These are phyloP conservation scores for Ara ararauna DNA, from an alignment of 2,797 vertebrate genomes.

Conservation along the genomic window DNA sequence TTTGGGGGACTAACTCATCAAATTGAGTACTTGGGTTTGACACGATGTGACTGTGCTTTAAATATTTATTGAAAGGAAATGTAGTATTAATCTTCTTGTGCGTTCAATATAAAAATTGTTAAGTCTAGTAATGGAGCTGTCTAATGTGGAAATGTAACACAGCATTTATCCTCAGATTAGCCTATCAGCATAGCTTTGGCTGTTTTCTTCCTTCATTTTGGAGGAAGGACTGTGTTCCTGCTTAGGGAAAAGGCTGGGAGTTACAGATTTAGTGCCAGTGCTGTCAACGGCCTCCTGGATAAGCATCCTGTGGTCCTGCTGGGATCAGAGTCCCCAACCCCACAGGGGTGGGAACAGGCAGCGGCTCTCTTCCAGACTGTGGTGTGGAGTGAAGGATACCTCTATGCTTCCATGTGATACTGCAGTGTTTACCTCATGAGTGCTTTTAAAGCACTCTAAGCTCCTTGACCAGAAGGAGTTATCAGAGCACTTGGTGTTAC, in stretches of 20 bases:
- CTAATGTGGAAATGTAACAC: neutral
- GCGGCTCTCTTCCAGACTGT: neutral
- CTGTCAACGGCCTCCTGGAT: neutral
- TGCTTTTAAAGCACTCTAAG: neutral
- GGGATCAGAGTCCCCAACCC: neutral
- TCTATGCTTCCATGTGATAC: neutral
- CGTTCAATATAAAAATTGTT: neutral
- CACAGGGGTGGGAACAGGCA: neutral
- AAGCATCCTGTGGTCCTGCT: neutral
- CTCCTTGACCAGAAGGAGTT: neutral
- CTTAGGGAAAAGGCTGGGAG: neutral
- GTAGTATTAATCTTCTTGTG: neutral
- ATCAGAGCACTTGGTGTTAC: neutral
- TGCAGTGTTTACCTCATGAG: neutral
- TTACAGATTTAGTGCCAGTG: neutral
- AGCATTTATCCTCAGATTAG: neutral
- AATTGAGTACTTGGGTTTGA: neutral
- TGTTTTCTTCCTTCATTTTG: neutral
- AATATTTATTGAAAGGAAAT: neutral
- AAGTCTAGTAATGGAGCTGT: neutral
- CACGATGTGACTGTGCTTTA: neutral
- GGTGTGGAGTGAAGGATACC: neutral
- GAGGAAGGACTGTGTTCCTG: neutral
- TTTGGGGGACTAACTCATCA: neutral
- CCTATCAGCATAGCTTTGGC: neutral